Evolutionary conservation across 1,140 invertebrate species (phyloP).

Genomic region (Aradophagus sp.): DNA sequence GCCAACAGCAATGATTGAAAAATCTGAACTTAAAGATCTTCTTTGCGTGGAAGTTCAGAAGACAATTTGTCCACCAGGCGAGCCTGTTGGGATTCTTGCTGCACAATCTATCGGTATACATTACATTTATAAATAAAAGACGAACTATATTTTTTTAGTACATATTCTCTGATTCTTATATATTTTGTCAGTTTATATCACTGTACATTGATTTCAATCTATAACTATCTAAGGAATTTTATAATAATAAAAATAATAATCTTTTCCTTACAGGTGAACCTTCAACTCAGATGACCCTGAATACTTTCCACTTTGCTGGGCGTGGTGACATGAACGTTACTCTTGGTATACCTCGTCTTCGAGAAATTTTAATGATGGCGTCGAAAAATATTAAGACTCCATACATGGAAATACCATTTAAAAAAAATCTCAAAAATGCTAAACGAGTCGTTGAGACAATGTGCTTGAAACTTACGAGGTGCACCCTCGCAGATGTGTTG

Average conservation of each 20-base stretch:
- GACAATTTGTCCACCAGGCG: slow-evolving; percentile 89
- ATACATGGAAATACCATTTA: slow-evolving; percentile 94
- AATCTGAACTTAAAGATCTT: slow-evolving; percentile 80
- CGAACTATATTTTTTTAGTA: too few relatives aligned
- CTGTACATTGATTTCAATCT: too few relatives aligned
- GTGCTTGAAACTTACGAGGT: slow-evolving; percentile 82
- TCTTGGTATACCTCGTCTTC: slow-evolving; percentile 94
- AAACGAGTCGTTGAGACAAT: slow-evolving; percentile 81
- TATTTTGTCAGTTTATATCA: too few relatives aligned
- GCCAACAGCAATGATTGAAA: slow-evolving; percentile 65
- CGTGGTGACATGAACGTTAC: slow-evolving; percentile 99
- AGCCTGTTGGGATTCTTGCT: slow-evolving; percentile 96
- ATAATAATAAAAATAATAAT: background rate
- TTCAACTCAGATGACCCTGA: slow-evolving; percentile 99
- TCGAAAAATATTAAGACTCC: slow-evolving; percentile 95
- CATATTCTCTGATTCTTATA: too few relatives aligned
- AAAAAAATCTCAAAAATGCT: slow-evolving; percentile 73
- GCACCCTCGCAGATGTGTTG: slow-evolving; percentile 76
- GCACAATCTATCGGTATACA: slow-evolving; percentile 86
- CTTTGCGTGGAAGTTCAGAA: slow-evolving; percentile 86
- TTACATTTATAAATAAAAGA: too few relatives aligned
- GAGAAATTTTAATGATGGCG: slow-evolving; percentile 98
- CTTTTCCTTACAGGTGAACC: slow-evolving; percentile 84
- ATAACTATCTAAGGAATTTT: too few relatives aligned
- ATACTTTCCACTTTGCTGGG: slow-evolving; percentile 99